These are phyloP conservation scores for Tragelaphus buxtoni DNA, from an alignment of 2,113 vertebrate species.

Conservation along the genomic window DNA sequence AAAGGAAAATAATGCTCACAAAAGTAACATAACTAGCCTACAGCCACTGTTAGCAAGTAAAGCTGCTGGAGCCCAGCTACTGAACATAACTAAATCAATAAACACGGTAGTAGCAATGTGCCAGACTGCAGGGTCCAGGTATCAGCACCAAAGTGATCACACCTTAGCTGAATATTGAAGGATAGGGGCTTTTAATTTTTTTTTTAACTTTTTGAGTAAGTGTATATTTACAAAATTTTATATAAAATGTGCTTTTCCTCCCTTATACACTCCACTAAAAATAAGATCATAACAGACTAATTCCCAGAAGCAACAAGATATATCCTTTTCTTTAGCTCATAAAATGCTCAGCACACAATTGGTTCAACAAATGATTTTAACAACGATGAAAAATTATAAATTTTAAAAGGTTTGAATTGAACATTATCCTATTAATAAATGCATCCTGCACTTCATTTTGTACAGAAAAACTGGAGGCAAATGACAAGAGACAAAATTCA, in stretches of 20 bases:
- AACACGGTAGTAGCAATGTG: not conserved
- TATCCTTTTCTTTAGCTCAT: not conserved
- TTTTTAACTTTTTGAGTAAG: not conserved
- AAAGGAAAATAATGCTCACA: not conserved
- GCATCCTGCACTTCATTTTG: not conserved
- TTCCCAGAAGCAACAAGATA: slow-evolving; percentile 4
- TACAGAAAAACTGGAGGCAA: not conserved
- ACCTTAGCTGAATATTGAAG: not conserved
- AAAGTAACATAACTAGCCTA: not conserved
- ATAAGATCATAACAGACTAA: not conserved
- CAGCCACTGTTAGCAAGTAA: not conserved
- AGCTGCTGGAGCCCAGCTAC: not conserved
- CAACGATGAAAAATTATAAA: not conserved
- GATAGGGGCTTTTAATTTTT: not conserved
- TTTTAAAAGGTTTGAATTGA: not conserved
- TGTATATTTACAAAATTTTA: not conserved
- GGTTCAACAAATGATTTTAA: not conserved
- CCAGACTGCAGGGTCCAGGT: not conserved
- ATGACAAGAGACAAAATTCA: slow-evolving; percentile 16
- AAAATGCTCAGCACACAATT: not conserved
- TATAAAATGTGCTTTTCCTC: not conserved
- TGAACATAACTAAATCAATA: not conserved
- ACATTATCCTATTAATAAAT: not conserved
- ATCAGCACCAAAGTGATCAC: not conserved
- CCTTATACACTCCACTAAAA: not conserved